These are phyloP conservation scores for Anguilla marmorata DNA, from an alignment of 2,797 vertebrate genomes.

Conservation along the genomic window DNA sequence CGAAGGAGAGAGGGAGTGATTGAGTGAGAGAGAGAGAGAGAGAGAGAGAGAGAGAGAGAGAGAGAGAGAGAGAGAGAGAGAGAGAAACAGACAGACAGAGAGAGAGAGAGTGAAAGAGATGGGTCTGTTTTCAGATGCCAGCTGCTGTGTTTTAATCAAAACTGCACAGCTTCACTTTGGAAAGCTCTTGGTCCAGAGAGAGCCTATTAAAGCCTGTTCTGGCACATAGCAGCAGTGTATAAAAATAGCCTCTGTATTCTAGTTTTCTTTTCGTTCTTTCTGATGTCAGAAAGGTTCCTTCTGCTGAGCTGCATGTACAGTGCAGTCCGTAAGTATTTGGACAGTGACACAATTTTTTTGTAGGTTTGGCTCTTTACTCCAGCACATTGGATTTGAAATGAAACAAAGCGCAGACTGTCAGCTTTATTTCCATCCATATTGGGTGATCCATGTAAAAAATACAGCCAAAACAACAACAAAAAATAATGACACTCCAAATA, in stretches of 20 bases:
- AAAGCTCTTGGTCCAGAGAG: conserved; percentile 20
- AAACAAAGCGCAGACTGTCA: too few relatives aligned
- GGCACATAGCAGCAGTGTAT: conserved; percentile 36
- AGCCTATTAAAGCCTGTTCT: conserved; percentile 33
- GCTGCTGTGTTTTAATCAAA: conserved; percentile 43
- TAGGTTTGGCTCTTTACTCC: too few relatives aligned
- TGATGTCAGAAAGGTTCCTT: conserved; percentile 30
- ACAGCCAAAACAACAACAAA: too few relatives aligned
- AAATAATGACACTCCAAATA: too few relatives aligned
- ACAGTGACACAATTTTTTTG: too few relatives aligned
- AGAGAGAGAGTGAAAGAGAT: neutral
- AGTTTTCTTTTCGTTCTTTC: neutral
- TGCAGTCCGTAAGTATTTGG: too few relatives aligned
- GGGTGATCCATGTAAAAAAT: too few relatives aligned
- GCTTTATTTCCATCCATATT: too few relatives aligned
- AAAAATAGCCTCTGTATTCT: conserved; percentile 35
- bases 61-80: neutral
- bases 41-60: neutral
- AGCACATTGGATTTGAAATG: too few relatives aligned
- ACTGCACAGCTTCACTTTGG: conserved; percentile 22
- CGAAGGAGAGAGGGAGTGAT: neutral
- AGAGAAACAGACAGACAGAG: neutral
- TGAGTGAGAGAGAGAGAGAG: neutral
- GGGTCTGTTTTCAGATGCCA: conserved; percentile 24
- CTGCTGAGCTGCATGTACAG: conserved; percentile 23